These are phyloP conservation scores for Acanthosepion lycidas DNA, from an alignment of 2,888 invertebrate genomes.

Conservation along the genomic window DNA sequence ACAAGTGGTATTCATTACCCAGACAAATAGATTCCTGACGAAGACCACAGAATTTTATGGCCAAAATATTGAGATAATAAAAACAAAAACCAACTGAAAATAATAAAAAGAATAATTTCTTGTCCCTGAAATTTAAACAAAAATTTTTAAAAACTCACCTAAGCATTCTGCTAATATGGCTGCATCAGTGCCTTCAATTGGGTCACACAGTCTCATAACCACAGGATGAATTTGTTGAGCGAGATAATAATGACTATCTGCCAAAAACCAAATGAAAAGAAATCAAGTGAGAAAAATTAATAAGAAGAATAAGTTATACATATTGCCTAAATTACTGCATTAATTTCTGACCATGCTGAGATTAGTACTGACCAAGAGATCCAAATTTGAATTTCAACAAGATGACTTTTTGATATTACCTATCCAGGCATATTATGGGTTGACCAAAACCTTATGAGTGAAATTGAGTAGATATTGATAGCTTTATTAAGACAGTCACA, in stretches of 20 bases:
- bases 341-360: no score
- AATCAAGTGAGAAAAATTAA: not conserved
- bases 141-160: constrained; percentile 77
- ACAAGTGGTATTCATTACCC: no score
- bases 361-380: no score
- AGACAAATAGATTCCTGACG: not conserved
- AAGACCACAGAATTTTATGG: not conserved
- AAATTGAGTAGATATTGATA: no score
- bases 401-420: no score
- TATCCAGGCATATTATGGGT: no score
- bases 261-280: constrained; percentile 45
- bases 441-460: no score
- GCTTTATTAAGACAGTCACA: no score
- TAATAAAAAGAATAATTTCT: not conserved
- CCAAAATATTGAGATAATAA: not conserved
- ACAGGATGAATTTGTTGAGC: constrained; percentile 97
- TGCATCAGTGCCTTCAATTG: constrained; percentile 93
- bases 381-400: no score
- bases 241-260: constrained; percentile 92
- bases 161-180: constrained; percentile 91
- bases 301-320: no score
- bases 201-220: constrained; percentile 93
- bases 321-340: no score
- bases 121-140: not conserved
- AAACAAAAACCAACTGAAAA: not conserved